Base-by-base conservation (phyloP, 2,797 vertebrate species). In the Melanogrammus aeglefinus region DNA sequence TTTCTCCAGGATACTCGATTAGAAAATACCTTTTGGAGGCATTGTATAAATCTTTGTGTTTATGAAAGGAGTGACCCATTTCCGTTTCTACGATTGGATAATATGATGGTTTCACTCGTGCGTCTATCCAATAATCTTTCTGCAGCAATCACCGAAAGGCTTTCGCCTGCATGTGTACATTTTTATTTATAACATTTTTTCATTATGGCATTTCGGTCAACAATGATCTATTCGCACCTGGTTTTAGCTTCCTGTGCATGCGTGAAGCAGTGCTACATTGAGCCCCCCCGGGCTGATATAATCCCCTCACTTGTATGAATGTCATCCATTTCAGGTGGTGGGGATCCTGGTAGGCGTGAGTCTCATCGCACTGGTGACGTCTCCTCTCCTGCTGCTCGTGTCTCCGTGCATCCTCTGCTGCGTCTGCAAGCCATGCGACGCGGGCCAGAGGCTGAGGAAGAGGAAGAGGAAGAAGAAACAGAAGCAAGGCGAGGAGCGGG, bases 361-460 rank as follows among this genome's bases (percentile, higher is more conserved):
- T 79, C 92, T 99, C 86, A 95, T 98, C 18, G 95, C 96, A 2
- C 79, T 99, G 93, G 96, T 99, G 84, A 97, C 97, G 0, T 99
- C 97, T 1, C 98, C 98, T 0, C 91, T 99, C 85, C 93, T 99
- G 38, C 95, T 99, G 0, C 91, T 99, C 89, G 98, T 96, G 33
- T 99, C 97, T 4, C 97, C 98, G 0, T 99, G 97, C 90, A 97
- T 99, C 82, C 93, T 99, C 91, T 98, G 96, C 88, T 99, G 97
- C 76, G 83, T 98, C 83, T 98, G 96, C 91, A 99, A 98, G 85
- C 96, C 97, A 76, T 97, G 96, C 85, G 90, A 93, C 72, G 92
- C 3, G 89, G 95, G 87, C 81, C 91, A 91, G 78, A 89, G 87
- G 82, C 90, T 86, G 78, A 87, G 84, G 87, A 73, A 73, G 72